These are phyloP conservation scores for Marisa cornuarietis DNA, from an alignment of 1,140 invertebrate genomes.

Conservation along the genomic window DNA sequence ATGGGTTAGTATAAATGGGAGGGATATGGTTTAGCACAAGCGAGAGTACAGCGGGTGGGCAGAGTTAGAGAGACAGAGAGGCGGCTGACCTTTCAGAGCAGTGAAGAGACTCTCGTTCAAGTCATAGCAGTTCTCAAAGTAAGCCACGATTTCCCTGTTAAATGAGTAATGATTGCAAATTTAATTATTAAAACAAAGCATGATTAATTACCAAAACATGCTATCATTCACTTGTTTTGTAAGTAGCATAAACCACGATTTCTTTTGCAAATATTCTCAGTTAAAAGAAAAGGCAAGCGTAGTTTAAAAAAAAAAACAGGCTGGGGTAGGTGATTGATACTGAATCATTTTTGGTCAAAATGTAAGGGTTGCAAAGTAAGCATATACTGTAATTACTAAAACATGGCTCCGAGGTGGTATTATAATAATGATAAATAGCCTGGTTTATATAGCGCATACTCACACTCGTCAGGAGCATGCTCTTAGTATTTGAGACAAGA, in stretches of 20 bases:
- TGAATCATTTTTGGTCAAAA: neutral
- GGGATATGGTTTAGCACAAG: neutral
- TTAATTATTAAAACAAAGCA: neutral
- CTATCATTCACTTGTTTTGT: neutral
- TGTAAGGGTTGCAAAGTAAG: neutral
- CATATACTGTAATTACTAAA: too few relatives aligned
- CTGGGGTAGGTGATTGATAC: too few relatives aligned
- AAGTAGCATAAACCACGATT: neutral
- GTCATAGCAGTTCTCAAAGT: conserved; percentile 62
- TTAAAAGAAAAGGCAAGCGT: too few relatives aligned
- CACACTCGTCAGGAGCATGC: too few relatives aligned
- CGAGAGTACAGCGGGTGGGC: too few relatives aligned
- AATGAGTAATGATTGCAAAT: conserved; percentile 6
- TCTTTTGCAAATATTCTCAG: neutral
- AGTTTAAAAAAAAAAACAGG: too few relatives aligned
- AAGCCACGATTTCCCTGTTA: conserved; percentile 55
- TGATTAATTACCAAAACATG: neutral
- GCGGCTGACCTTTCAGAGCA: conserved; percentile 53
- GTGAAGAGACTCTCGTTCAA: conserved; percentile 62
- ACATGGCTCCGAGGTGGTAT: too few relatives aligned
- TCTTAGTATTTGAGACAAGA: too few relatives aligned
- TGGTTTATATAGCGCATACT: too few relatives aligned
- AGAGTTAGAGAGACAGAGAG: neutral
- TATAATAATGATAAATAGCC: too few relatives aligned
- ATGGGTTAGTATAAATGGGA: neutral